Conservation (phyloP, 1,140 invertebrate species). For the Metopolophium dirhodum region DNA sequence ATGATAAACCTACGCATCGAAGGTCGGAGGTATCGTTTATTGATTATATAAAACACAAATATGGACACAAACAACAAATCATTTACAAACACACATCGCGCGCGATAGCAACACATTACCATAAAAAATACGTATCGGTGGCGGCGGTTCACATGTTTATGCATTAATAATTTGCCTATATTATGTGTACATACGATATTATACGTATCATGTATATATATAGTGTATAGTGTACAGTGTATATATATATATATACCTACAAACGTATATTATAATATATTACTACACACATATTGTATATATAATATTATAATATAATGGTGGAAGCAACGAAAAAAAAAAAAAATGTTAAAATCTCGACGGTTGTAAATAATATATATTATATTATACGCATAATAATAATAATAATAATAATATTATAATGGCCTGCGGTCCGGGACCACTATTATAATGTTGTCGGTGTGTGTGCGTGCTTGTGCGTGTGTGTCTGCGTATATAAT, state of each 20-base stretch:
- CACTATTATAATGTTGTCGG: conserved; percentile 5
- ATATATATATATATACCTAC: background rate
- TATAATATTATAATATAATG: background rate
- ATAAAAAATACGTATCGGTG: background rate
- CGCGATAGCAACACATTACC: background rate
- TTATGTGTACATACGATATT: too few relatives aligned
- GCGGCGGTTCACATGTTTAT: background rate
- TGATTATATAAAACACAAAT: conserved; percentile 34
- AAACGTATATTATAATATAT: background rate
- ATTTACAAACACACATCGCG: background rate
- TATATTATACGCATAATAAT: too few relatives aligned
- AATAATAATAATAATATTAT: background rate
- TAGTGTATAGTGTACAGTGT: too few relatives aligned
- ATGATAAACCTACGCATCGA: background rate
- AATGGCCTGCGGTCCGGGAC: conserved; percentile 30
- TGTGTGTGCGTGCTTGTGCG: background rate
- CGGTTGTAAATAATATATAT: background rate
- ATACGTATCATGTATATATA: too few relatives aligned
- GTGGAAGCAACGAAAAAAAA: background rate
- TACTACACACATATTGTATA: background rate
- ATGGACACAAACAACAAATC: conserved; percentile 20
- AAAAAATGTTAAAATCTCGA: conserved; percentile 12
- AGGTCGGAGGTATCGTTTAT: conserved; percentile 40
- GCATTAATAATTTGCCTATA: background rate
- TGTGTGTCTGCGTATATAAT: background rate